Conservation (phyloP, 64 coral and sea anemone species). For the Montipora capricornis region DNA sequence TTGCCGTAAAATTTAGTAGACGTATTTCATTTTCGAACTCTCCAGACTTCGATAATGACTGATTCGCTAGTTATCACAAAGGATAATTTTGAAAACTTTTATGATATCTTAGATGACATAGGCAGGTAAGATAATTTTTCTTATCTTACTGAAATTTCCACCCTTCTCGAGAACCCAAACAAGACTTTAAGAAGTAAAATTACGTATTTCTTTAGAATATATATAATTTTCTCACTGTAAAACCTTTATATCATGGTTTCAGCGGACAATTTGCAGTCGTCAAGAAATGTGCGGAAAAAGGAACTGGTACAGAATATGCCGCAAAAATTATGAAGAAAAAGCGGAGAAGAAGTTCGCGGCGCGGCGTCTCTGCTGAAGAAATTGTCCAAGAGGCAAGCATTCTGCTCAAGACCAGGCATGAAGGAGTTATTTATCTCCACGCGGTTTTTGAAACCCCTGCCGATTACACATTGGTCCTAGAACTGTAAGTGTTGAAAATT, state of each 20-base stretch:
- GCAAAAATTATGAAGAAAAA: slow-evolving; percentile 96
- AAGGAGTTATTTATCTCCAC: slow-evolving; percentile 96
- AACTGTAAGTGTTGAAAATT: slow-evolving; percentile 81
- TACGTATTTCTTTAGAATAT: too few relatives aligned
- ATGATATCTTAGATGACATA: slow-evolving; percentile 74
- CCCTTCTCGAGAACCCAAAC: too few relatives aligned
- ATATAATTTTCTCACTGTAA: neutral
- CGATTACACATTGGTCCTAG: slow-evolving; percentile 86
- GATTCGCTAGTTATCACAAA: slow-evolving; percentile 40
- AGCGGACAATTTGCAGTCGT: slow-evolving; percentile 97
- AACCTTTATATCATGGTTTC: slow-evolving; percentile 38
- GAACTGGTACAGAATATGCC: slow-evolving; percentile 75
- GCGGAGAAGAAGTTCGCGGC: slow-evolving; percentile 41
- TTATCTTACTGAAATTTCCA: neutral
- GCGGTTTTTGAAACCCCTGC: slow-evolving; percentile 89
- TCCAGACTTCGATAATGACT: slow-evolving; percentile 41
- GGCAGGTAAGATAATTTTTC: slow-evolving; percentile 59
- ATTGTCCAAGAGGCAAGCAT: slow-evolving; percentile 74
- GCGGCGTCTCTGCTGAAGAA: slow-evolving; percentile 81
- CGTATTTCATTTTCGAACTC: neutral
- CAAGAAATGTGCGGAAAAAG: slow-evolving; percentile 82
- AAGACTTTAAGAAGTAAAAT: neutral
- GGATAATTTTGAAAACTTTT: slow-evolving; percentile 76
- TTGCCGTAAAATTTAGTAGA: neutral
- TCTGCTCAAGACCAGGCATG: slow-evolving; percentile 72